phyloP scores from a whole-genome alignment of 2,888 invertebrate species.

The Parnassius mnemosyne region DNA sequence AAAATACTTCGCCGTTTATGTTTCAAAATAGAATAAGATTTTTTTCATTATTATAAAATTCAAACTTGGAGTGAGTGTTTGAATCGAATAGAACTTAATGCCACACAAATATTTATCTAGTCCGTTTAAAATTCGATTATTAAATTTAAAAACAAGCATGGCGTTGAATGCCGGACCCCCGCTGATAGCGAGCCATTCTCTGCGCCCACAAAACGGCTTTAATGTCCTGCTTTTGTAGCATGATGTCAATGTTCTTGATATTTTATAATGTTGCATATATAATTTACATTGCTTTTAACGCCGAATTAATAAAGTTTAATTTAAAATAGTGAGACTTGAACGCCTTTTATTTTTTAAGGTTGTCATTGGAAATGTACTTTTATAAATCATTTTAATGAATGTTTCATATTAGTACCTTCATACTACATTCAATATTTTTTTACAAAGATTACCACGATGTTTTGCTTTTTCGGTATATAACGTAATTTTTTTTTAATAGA shows the following conservation, averaged over 20 bases:
- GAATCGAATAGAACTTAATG: conserved; percentile 2
- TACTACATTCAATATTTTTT: too few relatives aligned
- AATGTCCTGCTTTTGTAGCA: conserved; percentile 41
- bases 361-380: too few relatives aligned
- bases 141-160: conserved; percentile 59
- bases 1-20: too few relatives aligned
- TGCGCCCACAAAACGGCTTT: conserved; percentile 47
- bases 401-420: too few relatives aligned
- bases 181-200: conserved; percentile 47
- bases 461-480: too few relatives aligned
- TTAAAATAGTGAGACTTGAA: background rate
- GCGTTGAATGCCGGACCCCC: conserved; percentile 51
- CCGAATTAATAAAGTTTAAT: conserved; percentile 4
- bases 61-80: too few relatives aligned
- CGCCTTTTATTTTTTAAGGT: too few relatives aligned
- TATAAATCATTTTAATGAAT: too few relatives aligned
- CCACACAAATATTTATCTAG: conserved; percentile 21
- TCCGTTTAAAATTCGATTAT: conserved; percentile 58
- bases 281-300: conserved; percentile 36
- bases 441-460: too few relatives aligned
- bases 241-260: conserved; percentile 48
- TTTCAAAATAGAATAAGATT: too few relatives aligned
- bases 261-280: conserved; percentile 46
- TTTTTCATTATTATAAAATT: too few relatives aligned
- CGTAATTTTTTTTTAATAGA: too few relatives aligned